phyloP scores from a whole-genome alignment of 2,888 invertebrate species.

The Gastracanthus pulcherrimus region DNA sequence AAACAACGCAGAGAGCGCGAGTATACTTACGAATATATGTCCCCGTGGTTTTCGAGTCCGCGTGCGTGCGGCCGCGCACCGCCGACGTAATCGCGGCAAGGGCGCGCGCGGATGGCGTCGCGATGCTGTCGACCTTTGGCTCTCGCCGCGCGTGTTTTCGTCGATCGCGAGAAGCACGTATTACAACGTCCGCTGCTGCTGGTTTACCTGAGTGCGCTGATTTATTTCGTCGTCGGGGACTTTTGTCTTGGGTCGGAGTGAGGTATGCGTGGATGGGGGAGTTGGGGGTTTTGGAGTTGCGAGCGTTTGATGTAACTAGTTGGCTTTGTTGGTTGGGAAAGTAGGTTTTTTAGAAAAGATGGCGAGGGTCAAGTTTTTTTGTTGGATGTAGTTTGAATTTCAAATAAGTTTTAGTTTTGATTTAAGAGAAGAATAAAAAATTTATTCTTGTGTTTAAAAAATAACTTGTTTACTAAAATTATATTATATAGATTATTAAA shows the following conservation, averaged over 20 bases:
- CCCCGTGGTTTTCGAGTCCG: constrained; percentile 21
- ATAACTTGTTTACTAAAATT: too few species aligned
- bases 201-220: not conserved
- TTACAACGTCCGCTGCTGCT: too few species aligned
- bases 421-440: too few species aligned
- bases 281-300: not conserved
- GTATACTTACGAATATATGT: not conserved
- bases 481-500: too few species aligned
- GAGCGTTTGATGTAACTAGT: not conserved
- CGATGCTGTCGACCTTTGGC: constrained; percentile 69
- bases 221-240: constrained; percentile 19
- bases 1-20: not conserved
- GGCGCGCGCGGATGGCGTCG: constrained; percentile 68
- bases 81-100: constrained; percentile 24
- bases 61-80: constrained; percentile 6
- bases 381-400: too few species aligned
- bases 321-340: too few species aligned
- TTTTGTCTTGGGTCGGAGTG: not conserved
- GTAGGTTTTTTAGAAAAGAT: too few species aligned
- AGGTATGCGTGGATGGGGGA: not conserved
- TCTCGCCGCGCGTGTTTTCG: not conserved
- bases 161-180: too few species aligned
- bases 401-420: too few species aligned
- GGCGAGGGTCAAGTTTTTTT: too few species aligned
- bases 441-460: too few species aligned